Percentiles rank a stretch among this genome's conserved stretches.
phyloP scores from a whole-genome alignment of 2,113 vertebrate genomes.

The Stigmatopora argus region DNA sequence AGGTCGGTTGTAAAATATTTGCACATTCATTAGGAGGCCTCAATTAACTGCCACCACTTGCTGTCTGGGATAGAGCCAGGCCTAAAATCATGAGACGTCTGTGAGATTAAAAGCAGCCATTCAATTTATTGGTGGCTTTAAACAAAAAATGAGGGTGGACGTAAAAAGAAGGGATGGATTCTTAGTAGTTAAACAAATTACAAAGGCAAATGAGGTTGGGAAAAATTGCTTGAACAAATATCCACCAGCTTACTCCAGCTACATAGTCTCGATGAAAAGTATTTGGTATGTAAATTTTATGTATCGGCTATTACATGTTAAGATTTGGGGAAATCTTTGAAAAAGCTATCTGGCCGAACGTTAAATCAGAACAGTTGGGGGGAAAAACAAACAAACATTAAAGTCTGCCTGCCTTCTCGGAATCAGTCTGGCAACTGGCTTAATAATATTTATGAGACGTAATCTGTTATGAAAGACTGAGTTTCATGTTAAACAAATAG shows the following conservation, averaged over 20 bases:
- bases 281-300: too few species aligned
- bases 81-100: constrained; percentile 42
- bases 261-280: background rate
- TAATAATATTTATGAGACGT: too few species aligned
- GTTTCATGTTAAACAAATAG: background rate
- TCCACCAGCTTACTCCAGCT: background rate
- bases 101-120: constrained; percentile 28
- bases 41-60: constrained; percentile 37
- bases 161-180: background rate
- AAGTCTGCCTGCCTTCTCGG: background rate
- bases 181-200: constrained; percentile 1
- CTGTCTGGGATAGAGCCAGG: constrained; percentile 38
- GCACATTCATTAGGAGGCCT: constrained; percentile 21
- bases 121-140: constrained; percentile 4
- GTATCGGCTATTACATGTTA: too few species aligned
- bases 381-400: too few species aligned
- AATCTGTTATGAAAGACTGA: background rate
- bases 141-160: background rate
- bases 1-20: constrained; percentile 41
- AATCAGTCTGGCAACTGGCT: background rate
- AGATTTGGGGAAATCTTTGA: too few species aligned
- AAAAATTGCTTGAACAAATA: background rate
- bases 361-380: too few species aligned
- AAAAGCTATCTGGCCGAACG: too few species aligned
- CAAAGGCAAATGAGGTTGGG: constrained; percentile 3